Evolutionary conservation across 2,888 invertebrate species (phyloP), one percentile per base, ranked within the genome.

Genomic region (Hedychridium roseum): DNA sequence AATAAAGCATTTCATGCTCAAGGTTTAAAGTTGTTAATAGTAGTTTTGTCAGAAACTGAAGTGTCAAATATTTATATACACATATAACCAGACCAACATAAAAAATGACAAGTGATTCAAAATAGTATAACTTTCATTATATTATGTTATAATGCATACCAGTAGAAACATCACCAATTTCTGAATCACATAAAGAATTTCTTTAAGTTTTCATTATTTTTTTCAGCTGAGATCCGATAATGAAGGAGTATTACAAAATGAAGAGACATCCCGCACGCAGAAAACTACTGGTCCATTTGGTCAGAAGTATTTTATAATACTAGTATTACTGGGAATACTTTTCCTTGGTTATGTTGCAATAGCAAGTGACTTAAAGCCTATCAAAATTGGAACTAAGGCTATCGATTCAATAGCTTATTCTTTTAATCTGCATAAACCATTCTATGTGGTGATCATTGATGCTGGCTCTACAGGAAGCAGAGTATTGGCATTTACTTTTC

Each of bases 391-490:
- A 4, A 66, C 65, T 3, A 66, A 69, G 68, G 84, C 88, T 71
- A 79, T 91, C 54, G 90, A 91, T 68, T 84, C 84, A n/a, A 74
- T 91, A 49, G 91, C 89, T 16, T 86, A 87, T 70, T 84, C 83
- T 38, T 81, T 92, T 45, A 91, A 90, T 34, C 85, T 91, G 69
- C 84, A 86, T 67, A 85, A 86, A 64, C 83, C 84, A 27, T 85
- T 86, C 34, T 88, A 94, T 81, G 94, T 92, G 0, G 90, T 94
- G 16, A 88, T 97, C 63, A 90, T 97, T 60, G 97, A 97, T 80
- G 96, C 95, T 2, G 96, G 97, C 1, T 95, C 94, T 46, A 96
- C 96, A 0, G 97, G 96, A 1, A 90, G 92, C 53, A 85, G 97
- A 61, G 88, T 92, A 15, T 80, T 92, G 53, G 91, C 91, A 3